Conservation (phyloP, 2,888 invertebrate genomes). For the Cosmia pyralina region DNA sequence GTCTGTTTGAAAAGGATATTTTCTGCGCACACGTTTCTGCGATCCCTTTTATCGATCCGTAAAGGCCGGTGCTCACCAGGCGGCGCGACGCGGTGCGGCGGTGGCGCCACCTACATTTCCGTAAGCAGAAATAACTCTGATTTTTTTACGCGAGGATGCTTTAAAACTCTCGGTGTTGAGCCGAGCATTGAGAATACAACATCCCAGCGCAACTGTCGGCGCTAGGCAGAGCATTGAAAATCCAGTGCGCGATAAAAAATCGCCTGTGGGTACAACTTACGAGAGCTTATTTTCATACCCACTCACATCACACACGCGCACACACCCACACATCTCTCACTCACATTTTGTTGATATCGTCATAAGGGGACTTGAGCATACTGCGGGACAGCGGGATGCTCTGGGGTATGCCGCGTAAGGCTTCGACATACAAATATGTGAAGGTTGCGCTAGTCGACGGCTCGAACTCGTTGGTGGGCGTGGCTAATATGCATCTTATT, state of each 20-base stretch:
- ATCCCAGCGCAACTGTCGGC: too few species aligned
- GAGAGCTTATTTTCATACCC: too few species aligned
- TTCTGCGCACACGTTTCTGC: slow-evolving; percentile 3
- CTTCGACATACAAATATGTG: not conserved
- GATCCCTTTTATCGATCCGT: not conserved
- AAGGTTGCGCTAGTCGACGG: too few species aligned
- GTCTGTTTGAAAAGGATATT: not conserved
- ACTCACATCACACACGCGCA: too few species aligned
- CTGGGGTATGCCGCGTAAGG: not conserved
- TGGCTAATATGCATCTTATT: too few species aligned
- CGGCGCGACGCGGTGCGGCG: not conserved
- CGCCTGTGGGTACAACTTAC: not conserved
- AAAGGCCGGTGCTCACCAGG: not conserved
- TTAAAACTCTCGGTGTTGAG: too few species aligned
- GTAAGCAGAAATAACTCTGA: not conserved
- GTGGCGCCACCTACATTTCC: not conserved
- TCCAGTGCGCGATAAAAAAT: not conserved
- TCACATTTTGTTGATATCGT: too few species aligned
- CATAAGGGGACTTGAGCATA: not conserved
- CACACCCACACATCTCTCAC: too few species aligned
- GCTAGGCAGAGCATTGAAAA: too few species aligned
- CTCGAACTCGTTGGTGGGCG: too few species aligned
- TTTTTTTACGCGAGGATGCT: too few species aligned
- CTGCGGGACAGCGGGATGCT: not conserved
- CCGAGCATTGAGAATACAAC: too few species aligned